Conservation (phyloP, 2,113 vertebrate species). For the Coturnix japonica region DNA sequence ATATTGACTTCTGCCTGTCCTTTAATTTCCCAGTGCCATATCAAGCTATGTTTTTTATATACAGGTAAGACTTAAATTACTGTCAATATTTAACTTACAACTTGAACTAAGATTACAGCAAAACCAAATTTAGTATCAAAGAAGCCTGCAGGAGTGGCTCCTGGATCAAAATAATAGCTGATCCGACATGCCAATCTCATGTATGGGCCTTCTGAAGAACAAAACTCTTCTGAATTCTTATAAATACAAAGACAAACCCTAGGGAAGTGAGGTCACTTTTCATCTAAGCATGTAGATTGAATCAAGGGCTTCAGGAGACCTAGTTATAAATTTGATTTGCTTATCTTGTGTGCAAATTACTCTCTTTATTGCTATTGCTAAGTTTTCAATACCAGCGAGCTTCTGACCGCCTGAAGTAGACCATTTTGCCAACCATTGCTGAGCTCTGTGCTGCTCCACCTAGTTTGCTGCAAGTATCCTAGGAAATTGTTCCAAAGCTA, state of each 20-base stretch:
- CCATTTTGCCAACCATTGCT: not conserved
- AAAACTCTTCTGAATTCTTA: not conserved
- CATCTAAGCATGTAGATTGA: not conserved
- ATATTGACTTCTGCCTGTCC: not conserved
- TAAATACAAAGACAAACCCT: not conserved
- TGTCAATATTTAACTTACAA: not conserved
- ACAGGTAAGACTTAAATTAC: not conserved
- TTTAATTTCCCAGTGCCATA: not conserved
- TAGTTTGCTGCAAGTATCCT: not conserved
- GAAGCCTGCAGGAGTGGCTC: not conserved
- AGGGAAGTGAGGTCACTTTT: not conserved
- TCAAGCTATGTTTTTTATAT: not conserved
- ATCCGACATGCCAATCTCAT: not conserved
- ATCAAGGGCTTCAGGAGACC: not conserved
- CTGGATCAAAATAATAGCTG: not conserved
- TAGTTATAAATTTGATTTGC: not conserved
- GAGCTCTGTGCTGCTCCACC: conserved; percentile 28
- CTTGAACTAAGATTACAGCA: not conserved
- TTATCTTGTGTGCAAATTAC: not conserved
- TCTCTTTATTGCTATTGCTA: not conserved
- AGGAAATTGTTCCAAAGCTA: conserved; percentile 20
- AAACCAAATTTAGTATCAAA: not conserved
- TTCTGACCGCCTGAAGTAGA: not conserved
- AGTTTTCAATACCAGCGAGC: not conserved
- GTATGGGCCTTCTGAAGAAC: not conserved